Evolutionary conservation across 2,797 vertebrate genomes (phyloP).

Genomic region (Podarcis lilfordi): DNA sequence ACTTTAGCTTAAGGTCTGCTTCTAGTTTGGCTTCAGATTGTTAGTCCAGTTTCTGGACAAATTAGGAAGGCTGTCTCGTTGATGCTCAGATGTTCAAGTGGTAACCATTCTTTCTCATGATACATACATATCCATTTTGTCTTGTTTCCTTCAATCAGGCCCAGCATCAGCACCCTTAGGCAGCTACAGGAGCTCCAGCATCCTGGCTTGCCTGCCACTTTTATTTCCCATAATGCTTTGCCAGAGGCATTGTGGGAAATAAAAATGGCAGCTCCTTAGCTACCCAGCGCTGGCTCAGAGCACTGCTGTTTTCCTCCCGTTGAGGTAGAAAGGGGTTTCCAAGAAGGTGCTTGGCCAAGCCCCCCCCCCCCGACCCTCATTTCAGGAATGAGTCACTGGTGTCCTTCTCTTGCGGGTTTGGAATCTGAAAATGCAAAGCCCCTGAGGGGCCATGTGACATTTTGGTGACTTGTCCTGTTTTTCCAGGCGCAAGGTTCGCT

Average conservation of each 20-base stretch:
- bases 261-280: too few species aligned
- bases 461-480: slow-evolving; percentile 59
- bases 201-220: neutral
- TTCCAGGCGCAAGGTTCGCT: slow-evolving; percentile 40
- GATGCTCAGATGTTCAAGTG: neutral
- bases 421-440: slow-evolving; percentile 44
- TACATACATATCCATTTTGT: neutral
- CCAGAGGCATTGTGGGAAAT: too few species aligned
- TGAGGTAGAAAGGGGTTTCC: neutral
- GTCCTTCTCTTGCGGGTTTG: slow-evolving; percentile 33
- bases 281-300: too few species aligned
- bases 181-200: too few species aligned
- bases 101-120: too few species aligned
- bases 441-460: slow-evolving; percentile 47
- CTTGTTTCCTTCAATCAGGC: neutral
- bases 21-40: neutral
- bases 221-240: neutral
- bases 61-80: neutral
- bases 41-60: neutral
- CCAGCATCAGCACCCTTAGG: neutral
- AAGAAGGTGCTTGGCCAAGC: neutral
- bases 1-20: neutral
- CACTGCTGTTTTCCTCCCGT: neutral
- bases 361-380: neutral
- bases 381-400: neutral